These are phyloP conservation scores for Danio choprae DNA, from an alignment of 2,797 vertebrate species.

Conservation along the genomic window DNA sequence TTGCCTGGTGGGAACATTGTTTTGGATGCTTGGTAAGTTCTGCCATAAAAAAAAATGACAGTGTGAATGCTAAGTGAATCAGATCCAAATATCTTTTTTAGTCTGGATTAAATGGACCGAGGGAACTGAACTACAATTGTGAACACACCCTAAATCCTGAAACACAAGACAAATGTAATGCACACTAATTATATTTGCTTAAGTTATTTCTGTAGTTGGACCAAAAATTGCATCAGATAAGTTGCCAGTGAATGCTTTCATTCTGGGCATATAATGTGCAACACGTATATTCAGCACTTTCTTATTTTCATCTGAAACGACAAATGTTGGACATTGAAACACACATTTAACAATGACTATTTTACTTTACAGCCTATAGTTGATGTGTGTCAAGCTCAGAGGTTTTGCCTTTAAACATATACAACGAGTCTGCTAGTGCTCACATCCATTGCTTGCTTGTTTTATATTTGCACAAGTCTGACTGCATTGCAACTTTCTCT, in stretches of 20 bases:
- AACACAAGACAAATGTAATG: neutral
- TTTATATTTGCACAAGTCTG: conserved; percentile 68
- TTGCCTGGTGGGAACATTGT: too few species aligned
- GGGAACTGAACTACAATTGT: too few species aligned
- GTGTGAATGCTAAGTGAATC: too few species aligned
- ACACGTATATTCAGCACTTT: neutral
- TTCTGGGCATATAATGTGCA: neutral
- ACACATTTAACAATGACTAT: neutral
- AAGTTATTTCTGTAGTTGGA: neutral
- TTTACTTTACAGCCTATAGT: neutral
- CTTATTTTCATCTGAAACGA: neutral
- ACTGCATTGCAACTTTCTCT: conserved; percentile 59
- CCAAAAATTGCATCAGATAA: neutral
- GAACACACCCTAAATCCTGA: neutral
- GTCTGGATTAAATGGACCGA: too few species aligned
- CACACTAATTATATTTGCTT: neutral
- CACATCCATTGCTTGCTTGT: conserved; percentile 32
- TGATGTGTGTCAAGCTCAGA: neutral
- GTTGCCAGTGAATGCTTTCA: neutral
- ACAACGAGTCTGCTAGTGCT: neutral
- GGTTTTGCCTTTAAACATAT: conserved; percentile 10
- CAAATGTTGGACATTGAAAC: neutral
- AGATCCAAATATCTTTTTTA: too few species aligned
- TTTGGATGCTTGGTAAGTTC: too few species aligned
- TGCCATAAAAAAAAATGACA: too few species aligned